These are phyloP conservation scores for Patella ulyssiponensis DNA, from an alignment of 2,888 invertebrate species.

Conservation along the genomic window DNA sequence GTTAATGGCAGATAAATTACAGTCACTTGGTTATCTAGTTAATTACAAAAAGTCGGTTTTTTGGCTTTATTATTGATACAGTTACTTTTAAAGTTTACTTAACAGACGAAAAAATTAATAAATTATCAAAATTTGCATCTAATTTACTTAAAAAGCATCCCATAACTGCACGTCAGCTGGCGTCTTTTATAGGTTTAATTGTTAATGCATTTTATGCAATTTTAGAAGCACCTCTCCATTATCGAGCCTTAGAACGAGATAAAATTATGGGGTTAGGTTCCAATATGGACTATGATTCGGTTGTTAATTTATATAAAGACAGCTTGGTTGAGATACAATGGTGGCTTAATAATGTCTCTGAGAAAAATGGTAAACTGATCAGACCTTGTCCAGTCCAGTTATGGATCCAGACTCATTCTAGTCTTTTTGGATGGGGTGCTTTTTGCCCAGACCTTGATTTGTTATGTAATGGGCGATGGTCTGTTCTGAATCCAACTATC, in stretches of 20 bases:
- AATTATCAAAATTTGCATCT: neutral
- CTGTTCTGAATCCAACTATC: conserved; percentile 2
- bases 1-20: neutral
- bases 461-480: conserved; percentile 14
- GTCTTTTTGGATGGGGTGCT: conserved; percentile 18
- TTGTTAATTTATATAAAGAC: neutral
- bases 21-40: neutral
- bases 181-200: neutral
- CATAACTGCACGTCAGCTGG: neutral
- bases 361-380: neutral
- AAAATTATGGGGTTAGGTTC: neutral
- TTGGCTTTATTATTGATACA: neutral
- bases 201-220: neutral
- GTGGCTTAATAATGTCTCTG: neutral
- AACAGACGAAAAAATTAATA: conserved; percentile 3
- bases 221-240: neutral
- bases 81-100: conserved; percentile 6
- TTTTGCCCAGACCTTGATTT: neutral
- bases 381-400: neutral
- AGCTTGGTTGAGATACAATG: neutral
- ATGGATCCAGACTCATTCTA: conserved; percentile 8
- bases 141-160: neutral
- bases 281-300: neutral
- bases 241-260: neutral
- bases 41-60: conserved; percentile 15